Evolutionary conservation across 2,888 invertebrate species (phyloP), one percentile per base, ranked within the genome.

Genomic region (Aporophyla nigra): DNA sequence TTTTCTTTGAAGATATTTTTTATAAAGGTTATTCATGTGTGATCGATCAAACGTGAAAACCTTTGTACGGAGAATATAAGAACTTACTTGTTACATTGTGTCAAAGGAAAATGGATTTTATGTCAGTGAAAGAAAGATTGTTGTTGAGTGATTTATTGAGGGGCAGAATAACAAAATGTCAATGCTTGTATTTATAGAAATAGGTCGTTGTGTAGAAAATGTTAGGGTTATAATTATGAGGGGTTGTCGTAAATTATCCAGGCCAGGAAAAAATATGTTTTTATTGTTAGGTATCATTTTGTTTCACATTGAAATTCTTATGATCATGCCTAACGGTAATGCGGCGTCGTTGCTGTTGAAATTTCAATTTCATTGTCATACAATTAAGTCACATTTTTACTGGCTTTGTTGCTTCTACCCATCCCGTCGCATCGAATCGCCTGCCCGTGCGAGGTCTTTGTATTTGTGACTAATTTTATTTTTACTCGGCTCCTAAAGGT

Each of bases 31-130:
- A 86, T 90, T 90, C 90, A 89, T 91, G 84, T 90, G 88, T 92
- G 93, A 93, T 93, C 93, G 91, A 93, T 93, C 92, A 91, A 87
- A 86, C 89, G 88, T 91, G 89, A 90, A 89, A 85, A 66, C 86
- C 85, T 85, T 87, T 86, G 80, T 86, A 69, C 68, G 27, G 56
- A 56, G 24, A 24, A 74, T 72, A 74, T 72, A 87, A 76, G 76
- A 84, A 78, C 91, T 87, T 90, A 83, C 78, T 72, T 74, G 40
- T 89, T 84, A 87, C 83, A 63, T 59, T 63, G 54, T 77, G 56
- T 49, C 51, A 70, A 75, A 67, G 70, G 27, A 85, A 81, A 70
- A 71, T 74, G 53, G 61, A 16, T 68, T 71, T 65, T 87, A 61
- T 43, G 24, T 61, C 24, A 56, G 74, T 53, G 71, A 0, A 2